Percentiles rank a stretch among this genome's conserved stretches.
Conservation (phyloP, 2,797 vertebrate species). For the Malurus splendens region DNA sequence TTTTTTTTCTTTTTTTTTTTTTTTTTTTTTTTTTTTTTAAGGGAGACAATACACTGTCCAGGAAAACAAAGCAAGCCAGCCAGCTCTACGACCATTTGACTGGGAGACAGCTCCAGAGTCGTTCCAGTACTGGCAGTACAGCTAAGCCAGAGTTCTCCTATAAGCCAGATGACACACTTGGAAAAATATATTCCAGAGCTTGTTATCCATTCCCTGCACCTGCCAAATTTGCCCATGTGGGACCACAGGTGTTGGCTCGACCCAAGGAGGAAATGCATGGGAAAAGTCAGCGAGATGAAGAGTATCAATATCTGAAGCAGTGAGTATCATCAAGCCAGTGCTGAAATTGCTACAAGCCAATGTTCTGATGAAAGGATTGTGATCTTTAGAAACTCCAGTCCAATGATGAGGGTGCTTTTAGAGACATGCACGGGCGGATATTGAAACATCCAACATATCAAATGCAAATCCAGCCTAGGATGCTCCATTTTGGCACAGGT, state of each 20-base stretch:
- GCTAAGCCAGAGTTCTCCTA: conserved; percentile 51
- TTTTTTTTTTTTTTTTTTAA: too few relatives aligned
- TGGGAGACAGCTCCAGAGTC: conserved; percentile 15
- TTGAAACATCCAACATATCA: background rate
- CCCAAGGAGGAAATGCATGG: background rate
- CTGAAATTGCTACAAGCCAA: background rate
- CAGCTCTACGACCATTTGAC: conserved; percentile 26
- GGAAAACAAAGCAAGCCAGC: conserved; percentile 44
- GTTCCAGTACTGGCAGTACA: conserved; percentile 57
- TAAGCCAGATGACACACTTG: conserved; percentile 44
- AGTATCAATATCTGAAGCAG: background rate
- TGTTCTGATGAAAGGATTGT: background rate
- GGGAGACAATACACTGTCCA: background rate
- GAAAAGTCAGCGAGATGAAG: conserved; percentile 11
- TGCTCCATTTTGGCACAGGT: background rate
- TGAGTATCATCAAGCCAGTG: background rate
- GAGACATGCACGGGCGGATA: background rate
- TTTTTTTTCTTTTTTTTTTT: too few relatives aligned
- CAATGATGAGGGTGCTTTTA: background rate
- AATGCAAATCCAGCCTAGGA: background rate
- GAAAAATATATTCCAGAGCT: conserved; percentile 46
- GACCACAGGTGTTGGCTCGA: conserved; percentile 19
- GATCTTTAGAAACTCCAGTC: background rate
- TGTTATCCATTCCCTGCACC: background rate
- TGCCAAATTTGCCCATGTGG: conserved; percentile 31